Conservation (phyloP, 2,888 invertebrate species). For the Plebejus argus region DNA sequence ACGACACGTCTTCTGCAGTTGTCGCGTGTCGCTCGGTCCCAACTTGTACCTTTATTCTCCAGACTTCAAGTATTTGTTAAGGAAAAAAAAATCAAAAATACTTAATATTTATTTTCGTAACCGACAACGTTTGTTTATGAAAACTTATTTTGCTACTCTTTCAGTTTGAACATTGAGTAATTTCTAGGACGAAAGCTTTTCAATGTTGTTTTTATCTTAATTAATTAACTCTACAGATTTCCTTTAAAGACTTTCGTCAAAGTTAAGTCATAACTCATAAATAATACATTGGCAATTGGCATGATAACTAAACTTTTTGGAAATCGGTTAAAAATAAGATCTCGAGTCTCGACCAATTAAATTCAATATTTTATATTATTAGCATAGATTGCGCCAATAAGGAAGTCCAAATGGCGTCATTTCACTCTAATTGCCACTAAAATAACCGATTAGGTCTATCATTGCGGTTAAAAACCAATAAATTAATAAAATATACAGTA, state of each 20-base stretch:
- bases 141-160: too few species aligned
- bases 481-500: conserved; percentile 10
- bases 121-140: neutral
- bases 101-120: neutral
- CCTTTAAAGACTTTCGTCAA: too few species aligned
- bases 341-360: neutral
- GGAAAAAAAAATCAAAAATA: neutral
- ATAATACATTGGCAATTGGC: neutral
- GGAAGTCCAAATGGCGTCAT: conserved; percentile 5
- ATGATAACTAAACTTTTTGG: neutral
- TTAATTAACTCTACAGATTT: too few species aligned
- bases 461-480: neutral
- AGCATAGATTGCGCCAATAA: conserved; percentile 18
- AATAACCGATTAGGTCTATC: neutral
- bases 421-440: conserved; percentile 3
- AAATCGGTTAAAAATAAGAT: neutral
- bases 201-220: too few species aligned
- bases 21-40: too few species aligned
- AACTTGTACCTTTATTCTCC: too few species aligned
- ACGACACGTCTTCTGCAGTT: too few species aligned
- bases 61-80: neutral
- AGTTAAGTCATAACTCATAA: too few species aligned
- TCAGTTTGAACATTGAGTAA: neutral
- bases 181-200: neutral
- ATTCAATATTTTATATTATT: conserved; percentile 8